A percentile compares a stretch with the other conserved stretches of the same genome.
These are phyloP conservation scores for Anguilla pacifica DNA, from an alignment of 2,797 vertebrate genomes.

Conservation along the genomic window DNA sequence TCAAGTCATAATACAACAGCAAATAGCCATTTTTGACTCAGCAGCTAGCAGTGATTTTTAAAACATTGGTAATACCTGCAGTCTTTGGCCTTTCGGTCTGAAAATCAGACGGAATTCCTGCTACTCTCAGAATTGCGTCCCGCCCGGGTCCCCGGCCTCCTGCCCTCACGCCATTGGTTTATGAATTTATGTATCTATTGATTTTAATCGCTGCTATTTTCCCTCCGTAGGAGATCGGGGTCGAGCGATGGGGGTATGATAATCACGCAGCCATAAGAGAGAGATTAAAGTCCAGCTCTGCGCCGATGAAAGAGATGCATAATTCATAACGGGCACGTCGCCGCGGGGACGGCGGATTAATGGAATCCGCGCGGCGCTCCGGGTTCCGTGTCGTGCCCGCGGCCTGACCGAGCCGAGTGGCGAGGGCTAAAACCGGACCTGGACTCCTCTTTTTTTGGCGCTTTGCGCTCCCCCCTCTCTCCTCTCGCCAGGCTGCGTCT, in stretches of 20 bases:
- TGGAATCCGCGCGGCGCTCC: not conserved
- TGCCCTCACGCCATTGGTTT: not conserved
- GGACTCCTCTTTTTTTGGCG: not conserved
- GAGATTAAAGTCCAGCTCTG: not conserved
- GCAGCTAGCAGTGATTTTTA: not conserved
- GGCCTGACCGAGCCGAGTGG: not conserved
- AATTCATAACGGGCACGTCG: not conserved
- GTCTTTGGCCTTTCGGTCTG: not conserved
- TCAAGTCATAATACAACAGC: not conserved
- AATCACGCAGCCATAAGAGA: not conserved
- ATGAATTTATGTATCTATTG: slow-evolving; percentile 13
- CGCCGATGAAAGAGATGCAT: not conserved
- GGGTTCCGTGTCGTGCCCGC: not conserved
- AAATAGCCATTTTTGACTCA: too few relatives aligned
- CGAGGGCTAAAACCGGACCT: not conserved
- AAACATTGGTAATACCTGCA: not conserved
- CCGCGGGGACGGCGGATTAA: not conserved
- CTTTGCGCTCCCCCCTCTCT: not conserved
- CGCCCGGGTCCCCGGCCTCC: not conserved
- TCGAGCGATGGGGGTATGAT: not conserved
- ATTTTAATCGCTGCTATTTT: slow-evolving; percentile 16
- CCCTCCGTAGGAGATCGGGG: not conserved
- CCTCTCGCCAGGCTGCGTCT: not conserved
- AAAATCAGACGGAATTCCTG: not conserved
- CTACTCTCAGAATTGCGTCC: not conserved